Conservation (phyloP, 2,888 invertebrate genomes). For the Eurytoma californica region DNA sequence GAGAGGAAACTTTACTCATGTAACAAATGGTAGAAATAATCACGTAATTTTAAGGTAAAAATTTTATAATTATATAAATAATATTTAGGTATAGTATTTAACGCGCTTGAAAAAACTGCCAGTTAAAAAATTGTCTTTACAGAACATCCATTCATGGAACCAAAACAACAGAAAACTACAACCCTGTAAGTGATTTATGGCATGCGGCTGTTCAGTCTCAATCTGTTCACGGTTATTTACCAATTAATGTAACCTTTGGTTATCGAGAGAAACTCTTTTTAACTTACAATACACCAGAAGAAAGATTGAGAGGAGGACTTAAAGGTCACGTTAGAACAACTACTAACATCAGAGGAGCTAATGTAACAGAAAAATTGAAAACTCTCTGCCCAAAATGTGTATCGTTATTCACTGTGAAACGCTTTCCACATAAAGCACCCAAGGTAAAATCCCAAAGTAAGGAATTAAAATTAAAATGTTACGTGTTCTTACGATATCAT, state of each 20-base stretch:
- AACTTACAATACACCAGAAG: conserved; percentile 70
- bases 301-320: conserved; percentile 68
- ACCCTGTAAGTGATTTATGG: conserved; percentile 81
- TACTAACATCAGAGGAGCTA: conserved; percentile 66
- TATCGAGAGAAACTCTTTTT: conserved; percentile 67
- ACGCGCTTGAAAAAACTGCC: not conserved
- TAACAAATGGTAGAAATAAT: conserved; percentile 76
- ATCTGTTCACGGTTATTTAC: conserved; percentile 81
- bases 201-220: conserved; percentile 83
- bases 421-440: conserved; percentile 59
- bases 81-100: not conserved
- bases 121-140: conserved; percentile 58
- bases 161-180: conserved; percentile 76
- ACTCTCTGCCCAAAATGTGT: conserved; percentile 65
- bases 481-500: not conserved
- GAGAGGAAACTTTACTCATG: conserved; percentile 83
- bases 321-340: conserved; percentile 68
- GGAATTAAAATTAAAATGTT: too few relatives aligned
- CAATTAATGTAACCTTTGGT: conserved; percentile 76
- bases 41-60: conserved; percentile 80
- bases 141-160: conserved; percentile 78
- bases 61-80: conserved; percentile 75
- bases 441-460: too few relatives aligned
- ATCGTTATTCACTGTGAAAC: conserved; percentile 64
- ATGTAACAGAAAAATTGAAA: conserved; percentile 61